A percentile compares a stretch with the other conserved stretches of the same genome.
Conservation (phyloP, 2,888 invertebrate genomes). For the Heliconius hortense region DNA sequence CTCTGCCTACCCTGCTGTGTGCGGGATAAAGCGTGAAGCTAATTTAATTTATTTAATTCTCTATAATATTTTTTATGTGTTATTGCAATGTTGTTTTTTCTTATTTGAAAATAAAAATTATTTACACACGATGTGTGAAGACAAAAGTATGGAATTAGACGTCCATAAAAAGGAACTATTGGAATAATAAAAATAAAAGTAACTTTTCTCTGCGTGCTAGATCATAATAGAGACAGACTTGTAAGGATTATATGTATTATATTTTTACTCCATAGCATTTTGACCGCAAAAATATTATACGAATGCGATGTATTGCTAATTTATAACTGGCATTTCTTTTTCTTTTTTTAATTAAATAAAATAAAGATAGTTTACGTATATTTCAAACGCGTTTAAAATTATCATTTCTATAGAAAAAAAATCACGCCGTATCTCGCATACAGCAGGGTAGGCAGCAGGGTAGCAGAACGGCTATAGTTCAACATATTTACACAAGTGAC, state of each 20-base stretch:
- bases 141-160: slow-evolving; percentile 22
- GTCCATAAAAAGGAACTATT: slow-evolving; percentile 20
- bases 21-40: too few species aligned
- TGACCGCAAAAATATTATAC: background rate
- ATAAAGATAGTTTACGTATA: background rate
- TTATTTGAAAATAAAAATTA: background rate
- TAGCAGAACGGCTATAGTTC: too few species aligned
- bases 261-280: background rate
- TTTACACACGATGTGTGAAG: slow-evolving; percentile 18
- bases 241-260: slow-evolving; percentile 8
- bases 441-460: background rate
- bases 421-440: background rate
- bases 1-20: too few species aligned
- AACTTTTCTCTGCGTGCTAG: background rate
- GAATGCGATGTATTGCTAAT: background rate
- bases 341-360: background rate
- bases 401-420: too few species aligned
- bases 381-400: too few species aligned
- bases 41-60: too few species aligned
- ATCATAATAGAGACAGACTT: slow-evolving; percentile 18
- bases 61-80: too few species aligned
- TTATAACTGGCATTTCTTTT: too few species aligned
- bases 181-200: slow-evolving; percentile 19
- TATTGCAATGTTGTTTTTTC: background rate
- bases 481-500: background rate